Conservation (phyloP, 2,888 invertebrate genomes). For the Empis stercorea region DNA sequence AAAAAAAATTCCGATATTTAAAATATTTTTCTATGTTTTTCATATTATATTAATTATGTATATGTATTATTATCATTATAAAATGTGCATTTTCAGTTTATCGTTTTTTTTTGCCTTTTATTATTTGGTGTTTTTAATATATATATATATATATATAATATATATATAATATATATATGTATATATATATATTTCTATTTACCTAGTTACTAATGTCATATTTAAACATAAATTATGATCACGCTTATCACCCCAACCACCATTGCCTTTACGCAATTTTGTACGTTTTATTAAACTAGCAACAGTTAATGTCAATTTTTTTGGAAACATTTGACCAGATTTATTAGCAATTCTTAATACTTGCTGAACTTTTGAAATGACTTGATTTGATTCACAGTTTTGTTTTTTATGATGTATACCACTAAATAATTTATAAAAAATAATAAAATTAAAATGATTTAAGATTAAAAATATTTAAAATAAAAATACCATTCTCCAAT, state of each 20-base stretch:
- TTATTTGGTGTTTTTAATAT: neutral
- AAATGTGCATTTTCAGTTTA: no score
- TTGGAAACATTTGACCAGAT: slow-evolving; percentile 52
- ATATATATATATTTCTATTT: slow-evolving; percentile 13
- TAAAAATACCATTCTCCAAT: slow-evolving; percentile 85
- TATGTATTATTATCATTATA: no score
- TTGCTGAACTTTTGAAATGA: slow-evolving; percentile 72
- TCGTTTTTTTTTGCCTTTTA: no score
- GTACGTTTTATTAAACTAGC: slow-evolving; percentile 57
- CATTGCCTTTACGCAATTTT: slow-evolving; percentile 78
- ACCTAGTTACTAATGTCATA: slow-evolving; percentile 42
- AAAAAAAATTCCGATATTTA: no score
- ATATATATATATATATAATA: no score
- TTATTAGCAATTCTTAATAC: slow-evolving; percentile 56
- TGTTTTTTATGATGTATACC: slow-evolving; percentile 93
- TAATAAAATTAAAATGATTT: no score
- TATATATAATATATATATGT: no score
- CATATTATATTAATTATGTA: no score
- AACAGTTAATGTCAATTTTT: slow-evolving; percentile 50
- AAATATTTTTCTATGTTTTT: no score
- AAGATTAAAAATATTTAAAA: neutral
- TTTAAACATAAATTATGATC: slow-evolving; percentile 73
- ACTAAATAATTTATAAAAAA: no score
- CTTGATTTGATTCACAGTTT: slow-evolving; percentile 76
- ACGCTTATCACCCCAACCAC: slow-evolving; percentile 90